phyloP scores from a whole-genome alignment of 2,888 invertebrate species.

The Noctua pronuba region DNA sequence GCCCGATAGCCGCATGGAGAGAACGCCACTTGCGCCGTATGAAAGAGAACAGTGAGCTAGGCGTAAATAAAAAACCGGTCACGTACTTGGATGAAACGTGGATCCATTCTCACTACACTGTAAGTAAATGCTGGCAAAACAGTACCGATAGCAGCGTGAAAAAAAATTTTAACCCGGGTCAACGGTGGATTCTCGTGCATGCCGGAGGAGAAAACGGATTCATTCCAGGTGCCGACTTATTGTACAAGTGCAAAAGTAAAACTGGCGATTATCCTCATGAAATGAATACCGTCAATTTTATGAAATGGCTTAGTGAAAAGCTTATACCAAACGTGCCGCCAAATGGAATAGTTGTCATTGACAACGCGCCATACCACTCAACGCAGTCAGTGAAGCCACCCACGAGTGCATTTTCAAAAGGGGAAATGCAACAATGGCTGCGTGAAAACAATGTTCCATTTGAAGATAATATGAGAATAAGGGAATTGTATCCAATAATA shows the following conservation, averaged over 20 bases:
- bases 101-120: background rate
- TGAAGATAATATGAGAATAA: background rate
- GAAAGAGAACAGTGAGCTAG: background rate
- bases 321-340: background rate
- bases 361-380: constrained; percentile 5
- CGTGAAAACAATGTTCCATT: background rate
- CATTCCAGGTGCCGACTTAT: background rate
- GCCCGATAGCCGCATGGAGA: background rate
- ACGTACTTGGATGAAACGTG: background rate
- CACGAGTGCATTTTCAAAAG: background rate
- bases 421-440: constrained; percentile 4
- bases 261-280: constrained; percentile 7
- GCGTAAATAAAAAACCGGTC: constrained; percentile 5
- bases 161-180: background rate
- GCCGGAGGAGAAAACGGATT: constrained; percentile 5
- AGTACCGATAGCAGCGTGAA: background rate
- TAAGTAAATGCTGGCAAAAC: background rate
- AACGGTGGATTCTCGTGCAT: constrained; percentile 6
- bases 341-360: background rate
- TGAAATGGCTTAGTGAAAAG: background rate
- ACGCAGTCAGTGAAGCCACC: background rate
- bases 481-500: constrained; percentile 13
- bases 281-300: constrained; percentile 1
- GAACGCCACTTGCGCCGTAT: background rate
- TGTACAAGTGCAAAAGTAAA: background rate